Base-by-base conservation (phyloP, 2,888 invertebrate species). In the Piscicola geometra region DNA sequence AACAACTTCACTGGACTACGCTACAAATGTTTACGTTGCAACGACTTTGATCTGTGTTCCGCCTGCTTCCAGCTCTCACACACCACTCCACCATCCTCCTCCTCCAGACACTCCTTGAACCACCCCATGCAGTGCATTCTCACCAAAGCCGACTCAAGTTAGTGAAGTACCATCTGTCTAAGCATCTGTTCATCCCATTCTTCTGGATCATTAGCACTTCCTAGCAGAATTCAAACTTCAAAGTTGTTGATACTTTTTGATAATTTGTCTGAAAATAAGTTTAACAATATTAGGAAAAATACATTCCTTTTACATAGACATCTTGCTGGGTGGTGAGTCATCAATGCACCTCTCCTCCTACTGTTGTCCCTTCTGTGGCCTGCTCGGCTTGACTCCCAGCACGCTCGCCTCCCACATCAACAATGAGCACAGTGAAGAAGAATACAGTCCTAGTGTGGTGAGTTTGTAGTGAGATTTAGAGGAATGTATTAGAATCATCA, bases 41-140 rank as follows among this genome's bases (percentile, higher is more conserved):
- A 94, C 88, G 98, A 99, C 89, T 99, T 96, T 89, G 98, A 99
- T 89, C 89, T 99, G 83, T 99, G 98, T 88, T 93, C 94, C 83
- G 90, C 91, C 83, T 98, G 97, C 87, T 96, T 93, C 87, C 95
- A 97, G 86, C 25, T 56, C 21, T 56, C 60, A 5, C 60, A 56
- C 21, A 56, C 60, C 60, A 56, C 60, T 5, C 81, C 82, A 30
- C 84, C 84, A 67, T 83, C 83, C 25, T 84, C 83, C 0, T 84
- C 84, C 25, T 82, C 83, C 2, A 90, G 94, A 83, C 98, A 99
- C 87, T 91, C 93, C 81, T 91, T 92, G 82, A 94, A 95, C 87
- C 98, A 99, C 88, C 94, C 98, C 77, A 94, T 99, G 93, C 98
- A 99, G 88, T 97, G 97, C 87, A 96, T 98, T 83, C 90, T 98